A percentile compares a stretch with the other conserved stretches of the same genome.
phyloP scores from a whole-genome alignment of 2,113 vertebrate genomes.

The Psettodes erumei region DNA sequence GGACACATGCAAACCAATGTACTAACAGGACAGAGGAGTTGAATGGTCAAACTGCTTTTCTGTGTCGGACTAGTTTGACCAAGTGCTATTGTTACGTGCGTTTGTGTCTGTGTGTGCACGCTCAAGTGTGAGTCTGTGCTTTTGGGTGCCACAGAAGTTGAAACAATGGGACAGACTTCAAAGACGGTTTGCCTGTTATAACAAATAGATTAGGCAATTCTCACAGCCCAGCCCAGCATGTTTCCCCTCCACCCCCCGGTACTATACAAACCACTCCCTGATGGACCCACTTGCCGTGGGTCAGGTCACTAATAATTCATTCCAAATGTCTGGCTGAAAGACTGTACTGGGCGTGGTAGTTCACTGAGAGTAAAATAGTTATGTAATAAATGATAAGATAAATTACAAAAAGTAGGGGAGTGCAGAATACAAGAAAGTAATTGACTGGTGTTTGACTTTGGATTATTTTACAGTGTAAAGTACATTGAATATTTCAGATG shows the following conservation, averaged over 20 bases:
- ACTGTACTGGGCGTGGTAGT: conserved; percentile 39
- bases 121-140: neutral
- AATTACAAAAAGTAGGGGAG: neutral
- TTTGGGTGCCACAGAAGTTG: neutral
- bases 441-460: neutral
- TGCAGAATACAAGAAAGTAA: neutral
- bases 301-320: conserved; percentile 44
- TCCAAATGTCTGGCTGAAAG: conserved; percentile 44
- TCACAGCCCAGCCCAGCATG: conserved; percentile 15
- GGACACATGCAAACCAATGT: neutral
- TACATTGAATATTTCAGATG: neutral
- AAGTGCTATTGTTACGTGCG: neutral
- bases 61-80: neutral
- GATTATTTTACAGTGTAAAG: neutral
- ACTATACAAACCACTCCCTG: conserved; percentile 27
- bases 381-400: conserved; percentile 20
- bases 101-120: conserved; percentile 8
- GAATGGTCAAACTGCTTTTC: neutral
- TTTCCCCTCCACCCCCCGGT: neutral
- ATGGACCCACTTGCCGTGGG: neutral
- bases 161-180: conserved; percentile 38
- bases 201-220: conserved; percentile 52
- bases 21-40: neutral
- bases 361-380: conserved; percentile 8
- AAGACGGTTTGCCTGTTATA: conserved; percentile 32